Base-by-base conservation (phyloP, 2,888 invertebrate genomes). In the Panopea generosa region DNA sequence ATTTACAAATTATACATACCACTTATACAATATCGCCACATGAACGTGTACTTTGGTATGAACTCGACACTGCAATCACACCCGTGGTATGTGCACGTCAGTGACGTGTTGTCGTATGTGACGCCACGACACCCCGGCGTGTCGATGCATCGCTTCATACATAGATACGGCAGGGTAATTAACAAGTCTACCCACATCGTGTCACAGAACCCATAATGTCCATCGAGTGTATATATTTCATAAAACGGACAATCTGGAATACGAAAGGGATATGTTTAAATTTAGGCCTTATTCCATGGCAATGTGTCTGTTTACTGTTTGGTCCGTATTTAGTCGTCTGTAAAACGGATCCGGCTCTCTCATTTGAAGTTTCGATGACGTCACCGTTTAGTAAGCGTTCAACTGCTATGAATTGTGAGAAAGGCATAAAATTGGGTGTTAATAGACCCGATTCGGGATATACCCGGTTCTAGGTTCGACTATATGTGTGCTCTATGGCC, bases 121-220 rank as follows among this genome's bases (percentile, higher is more conserved):
- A 68, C 68, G 26, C 43, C 68, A 26, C 59, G 50, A 29, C 68
- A 68, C 1, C 53, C 60, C 2, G 20, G 27, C 2, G 50, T 68
- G 40, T 68, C 53, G 52, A 68, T 24, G 53, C 68, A 68, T 27
- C 53, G n/a, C 49, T 68, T 24, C 20, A 49, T 43, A 24, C 68
- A 68, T 11, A 68, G 20, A 3, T 38, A 26, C 22, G 49, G 49
- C 27, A 56, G 33, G 0, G 45, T n/a, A 7, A 66, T 50, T 16
- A 49, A 26, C 16, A 57, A 24, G 24, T 66, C 66, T 6, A 4
- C n/a, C 27, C 16, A n/a, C 16, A 57, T 29, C n/a, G 24, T 24
- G n/a, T 7, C 38, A 26, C 66, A 56, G 2, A 27, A 27, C 1
- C 66, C 66, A 1, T 38, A 3, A 6, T 33, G 45, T n/a, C 49